phyloP scores from a whole-genome alignment of 2,797 vertebrate species.

The Novumbra hubbsi region DNA sequence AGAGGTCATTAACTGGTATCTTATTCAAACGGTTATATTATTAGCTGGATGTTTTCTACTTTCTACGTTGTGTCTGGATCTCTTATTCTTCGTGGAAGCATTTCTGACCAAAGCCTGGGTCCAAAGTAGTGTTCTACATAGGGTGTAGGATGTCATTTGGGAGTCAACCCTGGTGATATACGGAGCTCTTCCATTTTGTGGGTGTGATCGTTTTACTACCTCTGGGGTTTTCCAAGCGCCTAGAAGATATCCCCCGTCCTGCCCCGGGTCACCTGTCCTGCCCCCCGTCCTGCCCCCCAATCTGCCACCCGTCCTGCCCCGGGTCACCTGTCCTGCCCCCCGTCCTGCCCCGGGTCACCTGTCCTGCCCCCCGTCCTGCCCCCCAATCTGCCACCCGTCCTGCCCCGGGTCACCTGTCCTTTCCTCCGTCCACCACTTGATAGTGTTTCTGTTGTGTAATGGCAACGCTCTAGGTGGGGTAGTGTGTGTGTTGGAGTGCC shows the following conservation, averaged over 20 bases:
- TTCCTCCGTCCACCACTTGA: neutral
- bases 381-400: conserved; percentile 57
- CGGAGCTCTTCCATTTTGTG: conserved; percentile 56
- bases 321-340: too few relatives aligned
- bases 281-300: conserved; percentile 24
- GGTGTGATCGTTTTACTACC: neutral
- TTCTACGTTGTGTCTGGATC: conserved; percentile 32
- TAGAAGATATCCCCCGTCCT: conserved; percentile 6
- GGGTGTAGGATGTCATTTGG: neutral
- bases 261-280: conserved; percentile 55
- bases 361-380: conserved; percentile 48
- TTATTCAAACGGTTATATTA: too few relatives aligned
- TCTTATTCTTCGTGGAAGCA: conserved; percentile 53
- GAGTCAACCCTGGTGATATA: conserved; percentile 48
- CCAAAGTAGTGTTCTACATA: neutral
- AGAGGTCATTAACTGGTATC: too few relatives aligned
- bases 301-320: too few relatives aligned
- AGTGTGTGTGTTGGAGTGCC: conserved; percentile 44
- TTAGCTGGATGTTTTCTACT: neutral
- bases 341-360: conserved; percentile 41
- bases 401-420: conserved; percentile 44
- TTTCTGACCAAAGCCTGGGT: neutral
- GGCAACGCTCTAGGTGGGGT: conserved; percentile 14
- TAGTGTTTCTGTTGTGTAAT: neutral
- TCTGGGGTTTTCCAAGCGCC: neutral